Evolutionary conservation across 2,113 vertebrate species (phyloP), one percentile per base, ranked within the genome.

Genomic region (Actenoides lindsayi): DNA sequence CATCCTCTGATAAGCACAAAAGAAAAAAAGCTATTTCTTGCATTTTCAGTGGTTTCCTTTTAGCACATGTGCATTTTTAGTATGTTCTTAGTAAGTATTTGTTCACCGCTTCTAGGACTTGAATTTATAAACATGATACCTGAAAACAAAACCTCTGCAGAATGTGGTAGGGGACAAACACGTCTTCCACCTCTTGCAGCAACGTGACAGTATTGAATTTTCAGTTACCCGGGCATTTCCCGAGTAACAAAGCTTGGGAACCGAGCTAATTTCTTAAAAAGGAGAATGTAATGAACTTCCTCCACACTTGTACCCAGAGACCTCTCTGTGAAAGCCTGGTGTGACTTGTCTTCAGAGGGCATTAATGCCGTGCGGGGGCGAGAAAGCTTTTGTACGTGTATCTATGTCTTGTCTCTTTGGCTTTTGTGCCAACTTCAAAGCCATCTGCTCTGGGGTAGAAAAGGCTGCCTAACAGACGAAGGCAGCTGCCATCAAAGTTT

Each of bases 381-480:
- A 70, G 37, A 82, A 62, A 39, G 37, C 54, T 62, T 94, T 90
- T 93, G 59, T 77, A 44, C 12, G 1, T 92, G 84, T 90, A 84
- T 87, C 75, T 41, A n/a, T 89, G 87, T 67, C 87, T 82, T 68
- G 81, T 30, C 74, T 25, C 39, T 10, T 85, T 81, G 93, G 59
- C 63, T 94, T 71, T 35, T 37, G 67, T 91, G 92, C 93, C 90
- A 78, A 70, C 93, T 91, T 92, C 92, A 95, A 46, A 48, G 13
- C 94, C 71, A 42, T 73, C 96, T 96, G 97, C 93, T 93, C 83
- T n/a, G 51, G 63, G 78, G 50, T 86, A 62, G 96, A 94, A 97
- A 92, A 95, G 92, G 75, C 95, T 93, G 93, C 89, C 96, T 97
- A 97, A 96, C 60, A 95, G 96, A 94, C 57, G 60, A 97, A 96